These are phyloP conservation scores for Poecilus cupreus DNA, from an alignment of 2,888 invertebrate species.

Conservation along the genomic window DNA sequence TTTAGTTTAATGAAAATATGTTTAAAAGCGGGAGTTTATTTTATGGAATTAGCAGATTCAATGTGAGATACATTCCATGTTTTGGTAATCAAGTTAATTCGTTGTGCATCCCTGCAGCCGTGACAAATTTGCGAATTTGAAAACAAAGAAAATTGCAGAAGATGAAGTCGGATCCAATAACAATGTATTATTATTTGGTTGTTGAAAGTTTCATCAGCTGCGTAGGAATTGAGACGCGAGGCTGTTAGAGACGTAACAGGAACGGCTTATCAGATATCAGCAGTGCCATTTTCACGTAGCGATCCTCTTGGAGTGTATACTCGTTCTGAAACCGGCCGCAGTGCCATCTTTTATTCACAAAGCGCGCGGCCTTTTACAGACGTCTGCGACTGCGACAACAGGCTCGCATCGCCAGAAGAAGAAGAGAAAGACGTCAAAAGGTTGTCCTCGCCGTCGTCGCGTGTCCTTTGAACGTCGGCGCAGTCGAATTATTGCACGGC, in stretches of 20 bases:
- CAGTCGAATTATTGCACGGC: constrained; percentile 49
- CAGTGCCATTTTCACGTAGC: constrained; percentile 5
- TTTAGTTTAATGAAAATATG: constrained; percentile 37
- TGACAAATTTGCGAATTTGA: no score
- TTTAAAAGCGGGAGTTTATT: background rate
- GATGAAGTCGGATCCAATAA: no score
- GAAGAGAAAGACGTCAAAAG: constrained; percentile 46
- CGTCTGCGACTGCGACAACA: constrained; percentile 14
- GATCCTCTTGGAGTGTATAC: constrained; percentile 6
- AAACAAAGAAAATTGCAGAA: no score
- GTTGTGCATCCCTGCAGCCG: background rate
- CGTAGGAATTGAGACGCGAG: background rate
- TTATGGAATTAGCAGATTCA: background rate
- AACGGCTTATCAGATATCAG: constrained; percentile 30
- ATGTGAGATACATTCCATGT: background rate
- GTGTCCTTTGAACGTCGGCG: constrained; percentile 46
- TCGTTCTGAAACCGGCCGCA: constrained; percentile 5
- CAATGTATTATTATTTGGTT: no score
- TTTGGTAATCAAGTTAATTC: background rate
- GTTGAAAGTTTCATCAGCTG: background rate
- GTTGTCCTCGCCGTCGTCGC: constrained; percentile 33
- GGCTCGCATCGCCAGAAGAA: background rate
- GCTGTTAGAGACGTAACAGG: background rate
- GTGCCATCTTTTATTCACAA: constrained; percentile 52
- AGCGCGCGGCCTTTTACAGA: constrained; percentile 26